Conservation (phyloP, 1,140 invertebrate genomes). For the Lepidurus apus region DNA sequence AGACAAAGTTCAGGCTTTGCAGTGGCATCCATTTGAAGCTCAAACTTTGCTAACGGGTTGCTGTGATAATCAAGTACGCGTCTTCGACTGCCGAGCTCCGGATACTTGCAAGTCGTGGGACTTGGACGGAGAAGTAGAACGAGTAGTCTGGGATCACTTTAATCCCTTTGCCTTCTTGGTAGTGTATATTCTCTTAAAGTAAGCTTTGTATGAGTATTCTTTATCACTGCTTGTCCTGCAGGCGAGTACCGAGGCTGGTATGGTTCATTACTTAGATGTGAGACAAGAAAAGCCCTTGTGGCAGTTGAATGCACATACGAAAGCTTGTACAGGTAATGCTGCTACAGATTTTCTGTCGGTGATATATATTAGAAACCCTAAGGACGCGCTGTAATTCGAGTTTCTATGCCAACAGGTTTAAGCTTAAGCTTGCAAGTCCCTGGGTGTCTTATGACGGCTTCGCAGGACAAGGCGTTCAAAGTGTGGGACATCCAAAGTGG, state of each 20-base stretch:
- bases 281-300: slow-evolving; percentile 65
- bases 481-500: slow-evolving; percentile 62
- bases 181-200: slow-evolving; percentile 36
- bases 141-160: slow-evolving; percentile 74
- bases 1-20: slow-evolving; percentile 78
- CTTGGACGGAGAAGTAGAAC: slow-evolving; percentile 75
- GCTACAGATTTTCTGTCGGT: slow-evolving; percentile 36
- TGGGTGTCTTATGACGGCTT: slow-evolving; percentile 64
- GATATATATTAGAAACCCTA: slow-evolving; percentile 34
- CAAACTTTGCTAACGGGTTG: slow-evolving; percentile 73
- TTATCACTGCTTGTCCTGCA: slow-evolving; percentile 46
- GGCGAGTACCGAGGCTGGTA: slow-evolving; percentile 71
- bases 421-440: slow-evolving; percentile 60
- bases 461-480: slow-evolving; percentile 67
- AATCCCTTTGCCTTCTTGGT: slow-evolving; percentile 68
- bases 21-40: slow-evolving; percentile 79
- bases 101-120: slow-evolving; percentile 61
- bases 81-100: slow-evolving; percentile 71
- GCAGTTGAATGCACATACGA: slow-evolving; percentile 68
- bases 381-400: slow-evolving; percentile 26
- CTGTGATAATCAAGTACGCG: slow-evolving; percentile 57
- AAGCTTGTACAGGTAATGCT: slow-evolving; percentile 65
- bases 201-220: slow-evolving; percentile 36
- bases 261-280: slow-evolving; percentile 71
- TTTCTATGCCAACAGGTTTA: slow-evolving; percentile 46